Base-by-base conservation (phyloP, 1,140 invertebrate species). In the Watersipora subatra region DNA sequence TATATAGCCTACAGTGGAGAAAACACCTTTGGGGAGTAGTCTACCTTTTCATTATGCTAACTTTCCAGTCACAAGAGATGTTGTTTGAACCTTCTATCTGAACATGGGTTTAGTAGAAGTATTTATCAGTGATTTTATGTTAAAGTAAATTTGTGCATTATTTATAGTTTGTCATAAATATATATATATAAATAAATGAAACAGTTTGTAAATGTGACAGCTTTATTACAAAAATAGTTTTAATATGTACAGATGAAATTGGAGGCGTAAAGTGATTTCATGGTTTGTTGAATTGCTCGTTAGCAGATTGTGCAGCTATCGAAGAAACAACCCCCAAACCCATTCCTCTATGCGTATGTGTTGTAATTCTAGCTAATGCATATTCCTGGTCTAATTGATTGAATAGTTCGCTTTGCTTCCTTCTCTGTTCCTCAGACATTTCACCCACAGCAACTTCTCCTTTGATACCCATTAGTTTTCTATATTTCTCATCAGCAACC, bases 381-480 rank as follows among this genome's bases (percentile, higher is more conserved):
- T 97, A 97, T 75, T 97, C 92, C 69, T 90, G 87, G 73, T 96
- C 92, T 85, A 97, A 88, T 46, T 88, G 87, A 63, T 85, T 85
- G 76, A 96, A 95, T 80, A 95, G 86, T 78, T 93, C 91, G 73
- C 92, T 88, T 73, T 93, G 91, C 73, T 91, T 90, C 57, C 69
- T 67, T 29, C 71, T 70, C 62, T 74, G 70, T 58, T 78, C 76
- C 28, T 79, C 76, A 0, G 69, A 67, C 64, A 66, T 62, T n/a
- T 63, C 62, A 19, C 22, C 64, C 1, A 63, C 28, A 0, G 62
- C 65, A 2, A 29, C 20, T 88, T 69, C 70, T 27, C 82, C 84
- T 77, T 89, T 93, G 58, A 96, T 94, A 55, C 93, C 93, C 93
- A 97, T 96, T 12, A 97, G 81, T 68, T 93, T 84, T 79, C 93